Evolutionary conservation across 2,797 vertebrate genomes (phyloP).

Genomic region (Lepidocolaptes lacrymiger): DNA sequence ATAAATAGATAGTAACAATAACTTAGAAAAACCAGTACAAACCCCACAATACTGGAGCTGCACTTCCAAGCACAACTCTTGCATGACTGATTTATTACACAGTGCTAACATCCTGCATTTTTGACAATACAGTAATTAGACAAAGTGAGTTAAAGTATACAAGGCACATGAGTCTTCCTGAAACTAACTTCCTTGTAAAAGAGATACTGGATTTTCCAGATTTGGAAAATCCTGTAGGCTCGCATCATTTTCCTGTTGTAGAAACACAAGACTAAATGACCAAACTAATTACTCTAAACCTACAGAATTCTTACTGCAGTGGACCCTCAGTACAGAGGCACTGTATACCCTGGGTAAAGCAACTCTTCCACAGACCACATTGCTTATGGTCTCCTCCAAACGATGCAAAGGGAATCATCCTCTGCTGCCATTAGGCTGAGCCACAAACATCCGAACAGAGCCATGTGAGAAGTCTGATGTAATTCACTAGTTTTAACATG

Average conservation of each 20-base stretch:
- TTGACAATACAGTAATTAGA: not conserved
- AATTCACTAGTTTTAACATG: not conserved
- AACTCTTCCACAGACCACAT: accelerated
- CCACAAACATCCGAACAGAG: not conserved
- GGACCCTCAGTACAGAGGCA: not conserved
- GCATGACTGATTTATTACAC: not conserved
- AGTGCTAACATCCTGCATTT: not conserved
- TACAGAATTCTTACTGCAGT: not conserved
- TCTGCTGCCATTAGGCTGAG: not conserved
- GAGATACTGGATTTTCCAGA: not conserved
- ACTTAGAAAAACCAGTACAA: not conserved
- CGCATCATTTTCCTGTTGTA: accelerated
- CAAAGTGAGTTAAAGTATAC: not conserved
- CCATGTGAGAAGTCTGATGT: not conserved
- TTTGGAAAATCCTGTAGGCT: not conserved
- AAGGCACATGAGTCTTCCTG: not conserved
- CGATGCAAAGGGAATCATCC: not conserved
- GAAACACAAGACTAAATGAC: not conserved
- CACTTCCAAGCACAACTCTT: not conserved
- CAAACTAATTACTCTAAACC: not conserved
- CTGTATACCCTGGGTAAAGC: not conserved
- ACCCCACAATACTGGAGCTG: not conserved
- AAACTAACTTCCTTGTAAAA: not conserved
- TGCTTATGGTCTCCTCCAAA: not conserved
- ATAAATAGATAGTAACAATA: not conserved